A percentile compares a stretch with the other conserved stretches of the same genome.
These are phyloP conservation scores for Zonotrichia leucophrys DNA, from an alignment of 2,113 vertebrate genomes.

Conservation along the genomic window DNA sequence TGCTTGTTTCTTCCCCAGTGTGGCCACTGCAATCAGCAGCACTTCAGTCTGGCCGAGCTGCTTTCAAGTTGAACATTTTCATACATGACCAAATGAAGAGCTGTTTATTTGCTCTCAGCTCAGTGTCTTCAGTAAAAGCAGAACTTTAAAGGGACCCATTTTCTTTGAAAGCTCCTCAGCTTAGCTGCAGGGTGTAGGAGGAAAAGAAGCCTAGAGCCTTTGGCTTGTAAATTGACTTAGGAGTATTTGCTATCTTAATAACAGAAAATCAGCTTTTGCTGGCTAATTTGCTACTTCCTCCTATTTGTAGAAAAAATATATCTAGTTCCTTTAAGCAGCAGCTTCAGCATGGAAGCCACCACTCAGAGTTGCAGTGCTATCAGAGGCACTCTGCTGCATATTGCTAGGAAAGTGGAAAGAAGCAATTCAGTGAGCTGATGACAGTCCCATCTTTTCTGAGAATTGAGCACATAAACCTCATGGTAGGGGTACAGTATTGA, in stretches of 20 bases:
- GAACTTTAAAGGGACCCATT: conserved; percentile 16
- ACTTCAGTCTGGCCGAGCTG: not conserved
- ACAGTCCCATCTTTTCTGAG: not conserved
- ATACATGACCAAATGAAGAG: not conserved
- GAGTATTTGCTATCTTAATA: not conserved
- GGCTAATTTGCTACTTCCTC: not conserved
- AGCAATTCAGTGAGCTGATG: not conserved
- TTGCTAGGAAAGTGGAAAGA: not conserved
- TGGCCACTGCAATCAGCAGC: not conserved
- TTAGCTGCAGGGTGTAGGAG: not conserved
- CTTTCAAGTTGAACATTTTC: conserved; percentile 38
- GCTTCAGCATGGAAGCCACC: not conserved
- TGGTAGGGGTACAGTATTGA: not conserved
- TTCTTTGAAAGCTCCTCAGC: conserved; percentile 11
- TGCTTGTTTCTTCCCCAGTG: not conserved
- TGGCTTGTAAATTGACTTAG: not conserved
- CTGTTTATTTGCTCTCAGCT: conserved; percentile 31
- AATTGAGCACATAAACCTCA: not conserved
- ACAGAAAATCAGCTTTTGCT: not conserved
- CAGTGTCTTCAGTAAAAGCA: not conserved
- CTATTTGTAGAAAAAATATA: not conserved
- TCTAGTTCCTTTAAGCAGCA: not conserved
- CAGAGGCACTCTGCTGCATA: not conserved
- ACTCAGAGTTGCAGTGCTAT: not conserved
- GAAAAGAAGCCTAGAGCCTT: not conserved